Evolutionary conservation across 2,797 vertebrate species (phyloP).

Genomic region (Cetoscarus ocellatus): DNA sequence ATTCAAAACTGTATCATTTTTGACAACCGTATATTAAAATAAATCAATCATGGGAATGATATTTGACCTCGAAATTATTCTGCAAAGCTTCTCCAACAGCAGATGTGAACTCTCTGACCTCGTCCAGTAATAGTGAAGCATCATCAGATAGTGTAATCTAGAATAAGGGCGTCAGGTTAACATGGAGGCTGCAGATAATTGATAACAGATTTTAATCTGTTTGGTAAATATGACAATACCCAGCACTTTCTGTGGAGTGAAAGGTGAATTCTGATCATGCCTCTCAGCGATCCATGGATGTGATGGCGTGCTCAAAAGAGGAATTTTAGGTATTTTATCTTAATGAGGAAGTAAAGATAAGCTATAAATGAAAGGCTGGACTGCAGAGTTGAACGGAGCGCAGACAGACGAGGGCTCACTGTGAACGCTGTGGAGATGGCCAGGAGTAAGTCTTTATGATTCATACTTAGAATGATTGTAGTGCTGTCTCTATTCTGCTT

Average conservation of each 20-base stretch:
- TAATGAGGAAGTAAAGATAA: neutral
- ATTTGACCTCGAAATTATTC: too few relatives aligned
- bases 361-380: neutral
- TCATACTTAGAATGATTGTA: too few relatives aligned
- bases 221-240: neutral
- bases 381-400: too few relatives aligned
- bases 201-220: neutral
- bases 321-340: neutral
- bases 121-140: neutral
- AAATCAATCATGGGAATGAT: too few relatives aligned
- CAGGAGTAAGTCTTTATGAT: conserved; percentile 1
- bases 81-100: too few relatives aligned
- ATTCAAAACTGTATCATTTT: too few relatives aligned
- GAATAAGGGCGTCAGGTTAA: neutral
- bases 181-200: neutral
- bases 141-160: neutral
- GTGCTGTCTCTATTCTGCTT: neutral
- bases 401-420: neutral
- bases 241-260: neutral
- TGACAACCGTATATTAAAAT: too few relatives aligned
- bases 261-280: neutral
- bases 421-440: neutral
- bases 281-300: neutral
- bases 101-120: neutral
- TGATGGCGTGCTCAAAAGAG: neutral